Percentiles rank a stretch among this genome's conserved stretches.
These are phyloP conservation scores for Epinephelus awoara DNA, from an alignment of 2,797 vertebrate genomes.

Conservation along the genomic window DNA sequence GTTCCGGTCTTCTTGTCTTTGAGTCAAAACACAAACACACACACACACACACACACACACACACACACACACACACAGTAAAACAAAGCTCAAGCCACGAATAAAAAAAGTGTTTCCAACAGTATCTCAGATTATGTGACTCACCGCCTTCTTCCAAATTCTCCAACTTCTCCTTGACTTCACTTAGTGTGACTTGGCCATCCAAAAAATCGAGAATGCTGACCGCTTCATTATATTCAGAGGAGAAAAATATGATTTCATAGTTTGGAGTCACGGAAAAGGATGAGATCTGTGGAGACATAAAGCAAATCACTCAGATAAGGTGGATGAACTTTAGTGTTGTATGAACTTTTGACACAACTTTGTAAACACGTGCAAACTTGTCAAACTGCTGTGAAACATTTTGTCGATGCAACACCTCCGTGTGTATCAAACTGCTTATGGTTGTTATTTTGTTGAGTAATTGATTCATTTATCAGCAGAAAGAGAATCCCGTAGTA, in stretches of 20 bases:
- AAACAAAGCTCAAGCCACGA: neutral
- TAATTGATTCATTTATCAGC: slow-evolving; percentile 69
- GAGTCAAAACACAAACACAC: slow-evolving; percentile 19
- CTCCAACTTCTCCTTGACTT: accelerated
- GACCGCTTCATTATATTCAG: slow-evolving; percentile 40
- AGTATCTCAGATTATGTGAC: slow-evolving; percentile 10
- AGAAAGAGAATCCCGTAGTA: slow-evolving; percentile 40
- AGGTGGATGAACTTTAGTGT: neutral
- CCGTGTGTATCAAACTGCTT: slow-evolving; percentile 57
- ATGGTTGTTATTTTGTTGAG: slow-evolving; percentile 65
- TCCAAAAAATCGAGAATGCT: slow-evolving; percentile 64
- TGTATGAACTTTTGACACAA: neutral
- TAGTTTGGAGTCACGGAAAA: slow-evolving; percentile 79
- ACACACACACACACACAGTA: slow-evolving; percentile 4
- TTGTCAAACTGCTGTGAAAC: slow-evolving; percentile 20
- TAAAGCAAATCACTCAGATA: slow-evolving; percentile 1
- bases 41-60: slow-evolving; percentile 5
- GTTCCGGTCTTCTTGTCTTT: slow-evolving; percentile 69
- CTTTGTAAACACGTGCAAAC: slow-evolving; percentile 16
- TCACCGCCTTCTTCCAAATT: slow-evolving; percentile 38
- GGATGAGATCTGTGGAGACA: slow-evolving; percentile 69
- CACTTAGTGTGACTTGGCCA: accelerated
- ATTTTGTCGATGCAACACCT: slow-evolving; percentile 35
- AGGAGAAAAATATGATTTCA: slow-evolving; percentile 76
- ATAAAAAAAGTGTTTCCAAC: neutral